Evolutionary conservation across 2,113 vertebrate species (phyloP), one percentile per base, ranked within the genome.

Genomic region (Poecile atricapillus): DNA sequence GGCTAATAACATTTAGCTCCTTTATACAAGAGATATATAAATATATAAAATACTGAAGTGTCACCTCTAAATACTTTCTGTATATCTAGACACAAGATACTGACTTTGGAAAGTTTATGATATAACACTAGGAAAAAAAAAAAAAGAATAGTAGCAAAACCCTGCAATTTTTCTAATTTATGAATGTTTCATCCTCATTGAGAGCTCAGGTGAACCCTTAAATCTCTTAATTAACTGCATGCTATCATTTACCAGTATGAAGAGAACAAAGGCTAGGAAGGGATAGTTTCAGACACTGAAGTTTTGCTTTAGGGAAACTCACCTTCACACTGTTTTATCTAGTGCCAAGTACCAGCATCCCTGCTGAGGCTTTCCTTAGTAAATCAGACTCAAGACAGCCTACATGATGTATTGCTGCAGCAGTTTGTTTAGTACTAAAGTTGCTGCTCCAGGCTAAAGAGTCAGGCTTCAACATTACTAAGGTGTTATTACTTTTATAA

Each of bases 271-370:
- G 6, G 2, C 11, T 64, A 39, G 9, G 58, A 87, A 60, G 33
- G 2, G 7, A 41, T 25, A 25, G 13, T 52, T 80, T 76, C 47
- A 77, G 31, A 46, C 11, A 35, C 20, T 31, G 18, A 46, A 69
- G 6, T 47, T 87, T 47, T 83, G 19, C n/a, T 83, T 83, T 24
- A 55, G 19, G 23, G 37, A 76, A 30, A n/a, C 23, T 80, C 37
- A 50, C 8, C 24, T 87, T 35, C 50, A 37, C 5, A 52, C 16
- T 63, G 7, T 62, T 91, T 87, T 50, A 68, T 60, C 17, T 35
- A 64, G 13, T 0, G 0, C 20, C 59, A 73, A 43, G 44, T 37
- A 47, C 23, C 0, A 3, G 5, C 33, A 87, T 19, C 15, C 5
- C 69, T 68, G 33, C 44, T 81, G 77, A 87, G 73, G 10, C 15